These are phyloP conservation scores for Xylocampa areola DNA, from an alignment of 2,888 invertebrate genomes.

Conservation along the genomic window DNA sequence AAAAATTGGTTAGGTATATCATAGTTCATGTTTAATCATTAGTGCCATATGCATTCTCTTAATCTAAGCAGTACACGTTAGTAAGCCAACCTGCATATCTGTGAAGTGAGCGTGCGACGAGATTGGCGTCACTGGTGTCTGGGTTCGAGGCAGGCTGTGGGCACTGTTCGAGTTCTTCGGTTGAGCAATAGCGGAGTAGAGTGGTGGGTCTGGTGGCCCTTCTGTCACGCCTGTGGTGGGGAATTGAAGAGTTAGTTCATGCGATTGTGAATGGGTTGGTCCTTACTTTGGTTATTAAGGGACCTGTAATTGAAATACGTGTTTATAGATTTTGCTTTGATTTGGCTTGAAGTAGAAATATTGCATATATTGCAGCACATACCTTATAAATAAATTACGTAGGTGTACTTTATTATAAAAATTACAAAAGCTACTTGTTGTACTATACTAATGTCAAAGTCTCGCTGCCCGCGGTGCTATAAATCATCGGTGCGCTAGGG, in stretches of 20 bases:
- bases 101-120: conserved; percentile 76
- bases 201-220: conserved; percentile 81
- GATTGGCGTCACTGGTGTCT: conserved; percentile 77
- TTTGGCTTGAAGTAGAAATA: too few relatives aligned
- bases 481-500: too few relatives aligned
- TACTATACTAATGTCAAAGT: too few relatives aligned
- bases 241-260: conserved; percentile 42
- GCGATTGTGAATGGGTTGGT: conserved; percentile 5
- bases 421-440: too few relatives aligned
- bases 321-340: too few relatives aligned
- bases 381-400: too few relatives aligned
- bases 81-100: conserved; percentile 79
- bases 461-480: too few relatives aligned
- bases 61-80: conserved; percentile 38
- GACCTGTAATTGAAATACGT: background rate
- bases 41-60: too few relatives aligned
- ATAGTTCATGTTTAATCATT: too few relatives aligned
- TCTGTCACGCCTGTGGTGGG: conserved; percentile 71
- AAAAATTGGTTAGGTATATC: too few relatives aligned
- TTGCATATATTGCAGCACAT: too few relatives aligned
- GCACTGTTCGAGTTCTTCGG: conserved; percentile 78
- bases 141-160: conserved; percentile 78
- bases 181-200: conserved; percentile 77
- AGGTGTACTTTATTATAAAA: too few relatives aligned
- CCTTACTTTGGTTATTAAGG: conserved; percentile 1